A percentile compares a stretch with the other conserved stretches of the same genome.
phyloP scores from a whole-genome alignment of 2,888 invertebrate species.

The Mechanitis messenoides region DNA sequence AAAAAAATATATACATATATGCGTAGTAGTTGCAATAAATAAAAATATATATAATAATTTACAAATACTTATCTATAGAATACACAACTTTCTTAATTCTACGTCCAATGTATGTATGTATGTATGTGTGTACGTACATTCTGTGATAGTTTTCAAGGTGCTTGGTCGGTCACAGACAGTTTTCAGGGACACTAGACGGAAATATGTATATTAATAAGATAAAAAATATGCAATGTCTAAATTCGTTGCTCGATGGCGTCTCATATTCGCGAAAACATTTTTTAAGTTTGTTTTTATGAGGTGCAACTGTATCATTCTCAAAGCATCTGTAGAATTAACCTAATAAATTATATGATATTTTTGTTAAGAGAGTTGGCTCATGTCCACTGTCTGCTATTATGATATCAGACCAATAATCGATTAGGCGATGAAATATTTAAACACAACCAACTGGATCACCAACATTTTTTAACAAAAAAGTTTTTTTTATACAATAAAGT shows the following conservation, averaged over 20 bases:
- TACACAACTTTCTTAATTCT: neutral
- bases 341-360: conserved; percentile 74
- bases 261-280: conserved; percentile 52
- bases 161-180: conserved; percentile 25
- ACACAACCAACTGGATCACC: no score
- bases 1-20: no score
- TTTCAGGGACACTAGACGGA: conserved; percentile 46
- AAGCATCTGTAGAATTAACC: conserved; percentile 66
- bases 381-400: conserved; percentile 58
- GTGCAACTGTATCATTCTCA: conserved; percentile 65
- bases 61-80: neutral
- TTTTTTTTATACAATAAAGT: neutral
- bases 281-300: conserved; percentile 68
- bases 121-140: neutral
- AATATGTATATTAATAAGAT: conserved; percentile 42
- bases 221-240: conserved; percentile 48
- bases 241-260: conserved; percentile 39
- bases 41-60: neutral
- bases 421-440: conserved; percentile 38
- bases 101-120: neutral
- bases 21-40: no score
- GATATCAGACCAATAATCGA: conserved; percentile 53
- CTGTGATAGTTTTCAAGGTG: conserved; percentile 8
- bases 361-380: conserved; percentile 66
- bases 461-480: no score